Percentiles rank a stretch among this genome's conserved stretches.
phyloP scores from a whole-genome alignment of 2,797 vertebrate genomes.

The Macroramphosus scolopax region DNA sequence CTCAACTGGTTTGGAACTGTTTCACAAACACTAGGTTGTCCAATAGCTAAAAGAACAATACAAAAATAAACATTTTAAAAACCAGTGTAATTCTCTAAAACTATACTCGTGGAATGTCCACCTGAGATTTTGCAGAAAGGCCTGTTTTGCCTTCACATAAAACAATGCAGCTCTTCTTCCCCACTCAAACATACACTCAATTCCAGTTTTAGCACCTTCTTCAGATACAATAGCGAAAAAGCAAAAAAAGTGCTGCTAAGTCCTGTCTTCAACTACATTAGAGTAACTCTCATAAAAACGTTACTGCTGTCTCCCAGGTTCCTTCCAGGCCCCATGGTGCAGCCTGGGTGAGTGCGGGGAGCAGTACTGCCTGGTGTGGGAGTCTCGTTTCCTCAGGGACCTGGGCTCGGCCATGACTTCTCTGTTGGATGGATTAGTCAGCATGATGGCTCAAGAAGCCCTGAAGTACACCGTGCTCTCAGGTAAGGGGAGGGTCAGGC shows the following conservation, averaged over 20 bases:
- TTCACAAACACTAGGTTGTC: background rate
- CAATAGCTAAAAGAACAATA: background rate
- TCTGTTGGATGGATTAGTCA: conserved; percentile 89
- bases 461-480: conserved; percentile 94
- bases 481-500: conserved; percentile 71
- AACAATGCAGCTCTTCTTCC: conserved; percentile 2
- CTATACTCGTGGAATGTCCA: conserved; percentile 5
- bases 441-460: conserved; percentile 94
- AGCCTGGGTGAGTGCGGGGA: conserved; percentile 84
- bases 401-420: conserved; percentile 87
- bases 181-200: conserved; percentile 8
- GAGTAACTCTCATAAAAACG: conserved; percentile 9
- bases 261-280: background rate
- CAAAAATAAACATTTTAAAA: too few relatives aligned
- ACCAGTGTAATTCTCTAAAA: conserved; percentile 11
- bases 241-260: conserved; percentile 31
- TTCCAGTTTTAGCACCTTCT: conserved; percentile 30
- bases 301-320: conserved; percentile 58
- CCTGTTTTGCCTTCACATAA: conserved; percentile 32
- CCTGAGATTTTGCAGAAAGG: conserved; percentile 30
- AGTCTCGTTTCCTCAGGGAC: conserved; percentile 91
- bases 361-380: conserved; percentile 96
- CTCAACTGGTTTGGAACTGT: too few relatives aligned
- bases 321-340: conserved; percentile 90
- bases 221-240: too few relatives aligned